Evolutionary conservation across 2,797 vertebrate genomes (phyloP), one percentile per base, ranked within the genome.

Genomic region (Halcyon badia): DNA sequence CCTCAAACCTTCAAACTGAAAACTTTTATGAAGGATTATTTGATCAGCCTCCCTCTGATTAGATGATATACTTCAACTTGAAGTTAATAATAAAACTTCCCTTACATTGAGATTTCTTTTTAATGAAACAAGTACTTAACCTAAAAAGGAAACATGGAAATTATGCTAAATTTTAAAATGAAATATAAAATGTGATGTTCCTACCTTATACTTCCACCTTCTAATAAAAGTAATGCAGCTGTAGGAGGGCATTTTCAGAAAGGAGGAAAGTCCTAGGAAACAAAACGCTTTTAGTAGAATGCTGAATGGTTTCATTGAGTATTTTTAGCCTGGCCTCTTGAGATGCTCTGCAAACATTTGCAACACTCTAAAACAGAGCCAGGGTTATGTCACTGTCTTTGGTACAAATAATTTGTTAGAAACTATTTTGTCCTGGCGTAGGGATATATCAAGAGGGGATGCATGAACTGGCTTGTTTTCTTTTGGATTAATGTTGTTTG

Each of bases 301-400:
- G 48, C 62, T 96, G 89, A 97, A 97, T 94, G 91, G 89, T 87
- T 94, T 94, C 92, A 97, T 94, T 97, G 95, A 97, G 79, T 95
- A 94, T 96, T 96, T 92, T 96, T 91, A 97, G 91, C 64, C 52
- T 56, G 76, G 94, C 85, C 86, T 96, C 90, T 91, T 83, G 93
- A 96, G 95, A 95, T 96, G 76, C 78, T 92, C 80, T 80, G 88
- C 88, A 97, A 97, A 96, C 93, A 97, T 95, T 96, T 90, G 83
- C 87, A 94, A 94, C 87, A 93, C 87, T 83, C 79, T 77, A 56
- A 81, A 94, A 35, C 64, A 68, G 83, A 95, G 94, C 92, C 95
- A 97, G 83, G 64, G 83, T 94, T 97, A 93, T 92, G 95, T 96
- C 95, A 91, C 89, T 94, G 75, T 92, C 95, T 85, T 96, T 54